phyloP scores from a whole-genome alignment of 2,888 invertebrate genomes.

The Eutolmus rufibarbis region DNA sequence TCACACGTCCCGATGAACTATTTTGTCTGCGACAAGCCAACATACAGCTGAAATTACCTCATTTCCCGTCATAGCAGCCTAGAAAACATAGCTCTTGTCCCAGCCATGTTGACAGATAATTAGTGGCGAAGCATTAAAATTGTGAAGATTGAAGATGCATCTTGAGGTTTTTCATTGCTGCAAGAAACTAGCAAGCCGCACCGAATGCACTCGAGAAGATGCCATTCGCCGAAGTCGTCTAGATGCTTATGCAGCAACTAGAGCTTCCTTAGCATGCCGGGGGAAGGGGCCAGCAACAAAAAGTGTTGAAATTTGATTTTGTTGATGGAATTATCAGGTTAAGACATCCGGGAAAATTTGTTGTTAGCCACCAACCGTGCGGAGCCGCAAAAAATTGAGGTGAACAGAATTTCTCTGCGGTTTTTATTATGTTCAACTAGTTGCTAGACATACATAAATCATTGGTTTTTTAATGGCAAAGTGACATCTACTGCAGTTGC shows the following conservation, averaged over 20 bases:
- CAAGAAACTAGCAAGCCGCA: not conserved
- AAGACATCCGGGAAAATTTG: not conserved
- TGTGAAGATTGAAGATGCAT: not conserved
- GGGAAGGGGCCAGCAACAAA: not conserved
- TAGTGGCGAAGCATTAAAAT: constrained; percentile 11
- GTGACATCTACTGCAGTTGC: not conserved
- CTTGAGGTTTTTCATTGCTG: not conserved
- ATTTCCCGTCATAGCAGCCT: constrained; percentile 18
- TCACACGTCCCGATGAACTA: not conserved
- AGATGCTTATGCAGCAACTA: not conserved
- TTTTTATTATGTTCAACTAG: not conserved
- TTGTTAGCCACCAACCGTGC: not conserved
- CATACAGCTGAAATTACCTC: constrained; percentile 4
- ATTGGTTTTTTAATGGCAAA: not conserved
- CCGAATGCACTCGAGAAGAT: not conserved
- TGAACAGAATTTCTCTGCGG: not conserved
- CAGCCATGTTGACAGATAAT: constrained; percentile 2
- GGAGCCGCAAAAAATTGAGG: not conserved
- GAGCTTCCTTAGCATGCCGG: not conserved
- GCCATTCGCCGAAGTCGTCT: not conserved
- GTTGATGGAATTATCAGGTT: not conserved
- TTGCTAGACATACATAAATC: not conserved
- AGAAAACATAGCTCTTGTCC: not conserved
- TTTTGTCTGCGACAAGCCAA: not conserved
- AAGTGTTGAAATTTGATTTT: not conserved